phyloP scores from a whole-genome alignment of 2,113 vertebrate genomes.

The Eurypyga helias region DNA sequence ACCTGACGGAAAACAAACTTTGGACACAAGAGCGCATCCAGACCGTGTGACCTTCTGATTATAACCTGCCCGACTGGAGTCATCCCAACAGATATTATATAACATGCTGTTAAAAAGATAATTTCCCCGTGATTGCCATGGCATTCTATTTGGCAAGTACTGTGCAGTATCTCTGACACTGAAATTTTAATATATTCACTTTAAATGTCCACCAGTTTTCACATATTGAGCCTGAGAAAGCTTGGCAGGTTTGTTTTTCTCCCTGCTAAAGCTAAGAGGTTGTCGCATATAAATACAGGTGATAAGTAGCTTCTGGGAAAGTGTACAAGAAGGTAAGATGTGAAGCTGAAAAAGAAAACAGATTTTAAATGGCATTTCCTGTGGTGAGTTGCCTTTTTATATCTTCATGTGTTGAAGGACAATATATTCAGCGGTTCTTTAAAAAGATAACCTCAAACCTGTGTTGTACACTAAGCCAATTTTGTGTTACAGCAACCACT shows the following conservation, averaged over 20 bases:
- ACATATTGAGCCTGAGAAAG: not conserved
- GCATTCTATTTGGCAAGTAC: not conserved
- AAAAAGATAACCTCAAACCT: not conserved
- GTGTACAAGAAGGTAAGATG: not conserved
- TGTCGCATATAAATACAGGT: not conserved
- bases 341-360: not conserved
- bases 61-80: not conserved
- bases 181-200: not conserved
- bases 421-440: not conserved
- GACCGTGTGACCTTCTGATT: not conserved
- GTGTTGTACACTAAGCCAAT: not conserved
- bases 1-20: not conserved
- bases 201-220: not conserved
- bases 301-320: not conserved
- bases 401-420: not conserved
- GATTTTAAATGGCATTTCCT: not conserved
- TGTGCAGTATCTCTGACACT: not conserved
- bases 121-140: not conserved
- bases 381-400: not conserved
- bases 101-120: not conserved
- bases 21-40: not conserved
- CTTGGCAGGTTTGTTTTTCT: not conserved
- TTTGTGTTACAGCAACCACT: not conserved
- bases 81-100: not conserved
- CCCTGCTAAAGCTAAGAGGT: not conserved